Evolutionary conservation across 2,797 vertebrate genomes (phyloP), one percentile per base, ranked within the genome.

Genomic region (Tauraco hartlaubi): DNA sequence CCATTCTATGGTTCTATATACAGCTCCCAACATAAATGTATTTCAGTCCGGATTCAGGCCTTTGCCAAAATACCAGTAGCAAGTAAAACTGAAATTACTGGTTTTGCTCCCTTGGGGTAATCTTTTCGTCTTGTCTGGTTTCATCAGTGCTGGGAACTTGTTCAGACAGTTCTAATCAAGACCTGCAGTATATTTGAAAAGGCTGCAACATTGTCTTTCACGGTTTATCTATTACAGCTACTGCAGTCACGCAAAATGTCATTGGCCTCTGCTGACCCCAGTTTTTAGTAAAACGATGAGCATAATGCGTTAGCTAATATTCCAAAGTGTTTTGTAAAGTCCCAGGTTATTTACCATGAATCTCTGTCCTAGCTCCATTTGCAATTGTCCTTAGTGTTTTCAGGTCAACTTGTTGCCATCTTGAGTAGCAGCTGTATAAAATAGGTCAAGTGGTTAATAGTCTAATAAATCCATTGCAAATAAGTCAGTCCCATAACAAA

Each of bases 381-480:
- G 25, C 82, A 76, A 80, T 77, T 91, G 75, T 81, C 41, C 18
- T 33, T 43, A 48, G 78, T 61, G 20, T 85, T 84, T 68, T 71
- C n/a, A 61, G 58, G 81, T 85, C 89, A 92, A 82, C 51, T 23
- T 90, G 18, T 74, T 76, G 51, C 55, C 44, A 31, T 87, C 48
- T 78, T 87, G 66, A 84, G 37, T 81, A 46, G 64, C 33, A 41
- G 19, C 31, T 89, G 37, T 54, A 61, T 93, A 71, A 91, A 68
- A 56, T 17, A 81, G 55, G 71, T 86, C 75, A 94, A 94, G 56
- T 80, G 49, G 43, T 88, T 87, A 92, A 94, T 94, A 84, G 76
- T 78, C 73, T 71, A 81, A 93, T 68, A 26, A 93, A 91, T 54
- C n/a, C 33, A 48, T 46, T 91, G 68, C n/a, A 92, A 84, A 85